A percentile compares a stretch with the other conserved stretches of the same genome.
Conservation (phyloP, 2,888 invertebrate species). For the Herminia tarsipennalis region DNA sequence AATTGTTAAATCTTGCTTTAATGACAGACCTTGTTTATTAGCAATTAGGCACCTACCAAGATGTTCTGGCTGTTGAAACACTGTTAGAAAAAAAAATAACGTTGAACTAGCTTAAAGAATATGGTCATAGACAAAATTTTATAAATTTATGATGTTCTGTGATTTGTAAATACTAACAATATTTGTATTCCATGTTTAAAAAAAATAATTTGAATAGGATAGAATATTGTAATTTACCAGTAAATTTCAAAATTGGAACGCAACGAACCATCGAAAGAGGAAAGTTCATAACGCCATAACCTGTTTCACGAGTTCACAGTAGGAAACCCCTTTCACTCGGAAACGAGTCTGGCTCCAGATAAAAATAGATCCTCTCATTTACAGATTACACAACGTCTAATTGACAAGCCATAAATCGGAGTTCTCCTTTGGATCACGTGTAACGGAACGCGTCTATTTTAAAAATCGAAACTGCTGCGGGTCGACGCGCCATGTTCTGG, state of each 20-base stretch:
- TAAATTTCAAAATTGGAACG: slow-evolving; percentile 13
- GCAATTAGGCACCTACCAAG: no score
- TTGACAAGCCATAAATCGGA: slow-evolving; percentile 68
- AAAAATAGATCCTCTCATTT: slow-evolving; percentile 72
- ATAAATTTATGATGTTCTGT: no score
- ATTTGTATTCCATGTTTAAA: no score
- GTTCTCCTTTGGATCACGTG: slow-evolving; percentile 54
- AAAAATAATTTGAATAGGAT: no score
- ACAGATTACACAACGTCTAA: slow-evolving; percentile 73
- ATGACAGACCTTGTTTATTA: no score
- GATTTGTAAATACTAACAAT: no score
- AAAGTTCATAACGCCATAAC: slow-evolving; percentile 58
- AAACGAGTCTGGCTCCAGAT: slow-evolving; percentile 57
- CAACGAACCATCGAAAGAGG: slow-evolving; percentile 50
- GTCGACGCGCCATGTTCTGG: slow-evolving; percentile 58
- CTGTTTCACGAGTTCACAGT: slow-evolving; percentile 62
- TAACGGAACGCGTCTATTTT: slow-evolving; percentile 78
- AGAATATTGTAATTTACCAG: not conserved
- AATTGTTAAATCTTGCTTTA: no score
- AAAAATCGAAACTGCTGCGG: slow-evolving; percentile 73
- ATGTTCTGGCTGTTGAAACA: no score
- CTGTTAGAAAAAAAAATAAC: no score
- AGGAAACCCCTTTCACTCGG: slow-evolving; percentile 79
- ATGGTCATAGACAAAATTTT: no score
- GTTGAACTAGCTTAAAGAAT: no score